phyloP scores from a whole-genome alignment of 2,888 invertebrate genomes.

The Diploptera punctata region DNA sequence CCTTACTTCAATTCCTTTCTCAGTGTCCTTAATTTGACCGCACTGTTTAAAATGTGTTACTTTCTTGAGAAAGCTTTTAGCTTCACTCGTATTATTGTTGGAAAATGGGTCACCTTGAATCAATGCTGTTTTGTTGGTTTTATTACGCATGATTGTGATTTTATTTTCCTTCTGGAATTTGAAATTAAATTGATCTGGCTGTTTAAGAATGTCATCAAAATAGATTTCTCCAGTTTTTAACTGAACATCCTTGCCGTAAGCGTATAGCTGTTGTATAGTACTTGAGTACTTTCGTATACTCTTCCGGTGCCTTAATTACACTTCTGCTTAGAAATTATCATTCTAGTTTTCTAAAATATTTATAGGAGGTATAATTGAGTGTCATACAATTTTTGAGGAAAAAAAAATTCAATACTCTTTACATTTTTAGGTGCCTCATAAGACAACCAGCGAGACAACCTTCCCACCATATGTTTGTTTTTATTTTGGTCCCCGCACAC shows the following conservation, averaged over 20 bases:
- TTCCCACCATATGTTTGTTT: too few relatives aligned
- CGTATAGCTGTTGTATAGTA: not conserved
- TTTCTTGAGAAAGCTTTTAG: not conserved
- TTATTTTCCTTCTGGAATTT: not conserved
- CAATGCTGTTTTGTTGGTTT: not conserved
- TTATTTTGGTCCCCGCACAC: too few relatives aligned
- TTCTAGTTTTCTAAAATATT: too few relatives aligned
- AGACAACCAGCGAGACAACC: too few relatives aligned
- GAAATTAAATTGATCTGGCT: not conserved
- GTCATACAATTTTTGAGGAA: too few relatives aligned
- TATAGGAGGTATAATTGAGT: too few relatives aligned
- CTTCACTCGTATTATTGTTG: not conserved
- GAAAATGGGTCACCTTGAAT: not conserved
- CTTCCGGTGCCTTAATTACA: too few relatives aligned
- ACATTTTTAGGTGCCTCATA: too few relatives aligned
- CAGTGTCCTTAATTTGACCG: not conserved
- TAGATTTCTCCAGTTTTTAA: not conserved
- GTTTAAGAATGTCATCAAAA: not conserved
- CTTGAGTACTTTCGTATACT: too few relatives aligned
- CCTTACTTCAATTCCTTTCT: not conserved
- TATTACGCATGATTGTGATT: not conserved
- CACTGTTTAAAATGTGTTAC: too few relatives aligned
- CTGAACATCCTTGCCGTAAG: not conserved
- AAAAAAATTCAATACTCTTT: too few relatives aligned
- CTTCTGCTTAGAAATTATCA: too few relatives aligned